Conservation (phyloP, 2,888 invertebrate species). For the Drosophila quasianomalipes region DNA sequence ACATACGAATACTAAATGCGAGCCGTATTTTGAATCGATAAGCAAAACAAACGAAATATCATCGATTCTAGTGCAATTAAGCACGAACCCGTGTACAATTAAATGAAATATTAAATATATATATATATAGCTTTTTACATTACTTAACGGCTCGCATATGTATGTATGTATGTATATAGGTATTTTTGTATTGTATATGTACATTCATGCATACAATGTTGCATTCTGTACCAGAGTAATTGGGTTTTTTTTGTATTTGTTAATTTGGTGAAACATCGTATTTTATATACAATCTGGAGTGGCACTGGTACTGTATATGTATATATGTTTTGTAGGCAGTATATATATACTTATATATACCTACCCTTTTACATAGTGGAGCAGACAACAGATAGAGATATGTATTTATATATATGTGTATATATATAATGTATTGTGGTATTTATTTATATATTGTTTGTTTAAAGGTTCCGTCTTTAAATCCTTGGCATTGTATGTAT, state of each 20-base stretch:
- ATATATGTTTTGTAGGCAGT: slow-evolving; percentile 34
- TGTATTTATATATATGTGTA: not conserved
- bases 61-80: slow-evolving; percentile 18
- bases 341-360: slow-evolving; percentile 16
- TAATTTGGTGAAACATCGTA: slow-evolving; percentile 23
- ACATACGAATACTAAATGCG: slow-evolving; percentile 23
- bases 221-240: slow-evolving; percentile 46
- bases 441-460: slow-evolving; percentile 16
- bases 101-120: not conserved
- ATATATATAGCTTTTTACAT: not conserved
- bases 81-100: slow-evolving; percentile 10
- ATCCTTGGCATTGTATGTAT: slow-evolving; percentile 21
- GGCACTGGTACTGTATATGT: slow-evolving; percentile 21
- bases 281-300: slow-evolving; percentile 49
- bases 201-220: slow-evolving; percentile 62
- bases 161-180: slow-evolving; percentile 2
- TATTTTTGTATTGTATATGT: slow-evolving; percentile 17
- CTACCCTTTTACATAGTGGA: slow-evolving; percentile 37
- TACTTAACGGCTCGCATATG: slow-evolving; percentile 38
- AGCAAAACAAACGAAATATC: not conserved
- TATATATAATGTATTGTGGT: slow-evolving; percentile 12
- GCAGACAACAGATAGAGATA: slow-evolving; percentile 37
- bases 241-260: slow-evolving; percentile 4
- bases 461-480: slow-evolving; percentile 39
- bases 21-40: slow-evolving; percentile 23